Conservation (phyloP, 1,140 invertebrate genomes). For the Drosophila funebris region DNA sequence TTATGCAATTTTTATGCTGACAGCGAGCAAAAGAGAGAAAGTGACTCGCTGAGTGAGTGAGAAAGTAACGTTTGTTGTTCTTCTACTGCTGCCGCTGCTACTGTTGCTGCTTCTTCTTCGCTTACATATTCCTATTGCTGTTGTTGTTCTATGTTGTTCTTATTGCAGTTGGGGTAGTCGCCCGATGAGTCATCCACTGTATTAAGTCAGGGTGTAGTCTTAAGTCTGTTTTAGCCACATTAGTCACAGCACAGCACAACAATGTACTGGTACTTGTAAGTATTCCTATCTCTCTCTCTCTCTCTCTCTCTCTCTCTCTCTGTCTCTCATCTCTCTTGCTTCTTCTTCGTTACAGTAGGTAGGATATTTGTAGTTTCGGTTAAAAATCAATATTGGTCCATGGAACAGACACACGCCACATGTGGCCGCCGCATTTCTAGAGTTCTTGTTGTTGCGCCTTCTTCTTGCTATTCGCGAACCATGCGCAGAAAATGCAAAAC, state of each 20-base stretch:
- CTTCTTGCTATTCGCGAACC: background rate
- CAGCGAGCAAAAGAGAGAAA: constrained; percentile 61
- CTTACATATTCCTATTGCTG: background rate
- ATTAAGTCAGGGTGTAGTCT: background rate
- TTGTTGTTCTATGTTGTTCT: constrained; percentile 7
- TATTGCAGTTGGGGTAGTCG: constrained; percentile 36
- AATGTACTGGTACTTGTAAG: constrained; percentile 23
- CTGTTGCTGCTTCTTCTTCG: constrained; percentile 11
- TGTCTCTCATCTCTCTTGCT: too few relatives aligned
- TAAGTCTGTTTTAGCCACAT: background rate
- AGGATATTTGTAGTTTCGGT: background rate
- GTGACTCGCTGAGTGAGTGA: constrained; percentile 29
- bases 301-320: too few relatives aligned
- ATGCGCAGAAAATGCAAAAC: constrained; percentile 27
- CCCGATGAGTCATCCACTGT: constrained; percentile 40
- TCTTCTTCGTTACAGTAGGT: background rate
- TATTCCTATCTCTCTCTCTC: constrained; percentile 8
- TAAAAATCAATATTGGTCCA: constrained; percentile 54
- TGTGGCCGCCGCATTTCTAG: constrained; percentile 2
- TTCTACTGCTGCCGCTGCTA: background rate
- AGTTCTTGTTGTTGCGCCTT: constrained; percentile 28
- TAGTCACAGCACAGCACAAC: constrained; percentile 15
- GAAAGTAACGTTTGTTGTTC: constrained; percentile 30
- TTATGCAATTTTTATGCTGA: constrained; percentile 80
- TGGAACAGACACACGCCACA: constrained; percentile 12